These are phyloP conservation scores for Etia nguti DNA, from an alignment of 2,113 vertebrate genomes.

Conservation along the genomic window DNA sequence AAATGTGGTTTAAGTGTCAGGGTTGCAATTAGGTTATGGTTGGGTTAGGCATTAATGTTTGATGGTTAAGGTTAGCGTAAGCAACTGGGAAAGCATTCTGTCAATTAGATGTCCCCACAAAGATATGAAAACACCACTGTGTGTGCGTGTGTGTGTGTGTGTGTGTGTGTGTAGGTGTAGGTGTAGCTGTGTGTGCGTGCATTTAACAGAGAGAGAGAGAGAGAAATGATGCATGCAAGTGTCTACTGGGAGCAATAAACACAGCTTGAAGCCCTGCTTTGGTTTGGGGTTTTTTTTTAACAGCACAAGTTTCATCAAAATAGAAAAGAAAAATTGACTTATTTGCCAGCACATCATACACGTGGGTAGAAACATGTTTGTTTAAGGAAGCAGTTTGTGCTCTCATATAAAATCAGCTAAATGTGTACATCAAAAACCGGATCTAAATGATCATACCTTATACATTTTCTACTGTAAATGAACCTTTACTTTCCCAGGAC, in stretches of 20 bases:
- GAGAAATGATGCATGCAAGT: conserved; percentile 25
- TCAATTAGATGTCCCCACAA: not conserved
- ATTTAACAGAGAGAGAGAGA: not conserved
- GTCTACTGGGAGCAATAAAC: conserved; percentile 36
- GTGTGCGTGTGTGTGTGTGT: not conserved
- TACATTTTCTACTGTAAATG: not conserved
- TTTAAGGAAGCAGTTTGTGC: not conserved
- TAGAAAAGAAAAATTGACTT: not conserved
- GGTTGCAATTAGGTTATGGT: not conserved
- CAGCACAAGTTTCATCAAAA: conserved; percentile 21
- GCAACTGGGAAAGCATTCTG: not conserved
- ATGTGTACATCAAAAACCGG: not conserved
- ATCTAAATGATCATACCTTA: not conserved
- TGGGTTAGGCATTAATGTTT: not conserved
- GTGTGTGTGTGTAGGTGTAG: not conserved
- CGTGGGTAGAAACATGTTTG: not conserved
- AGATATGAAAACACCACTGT: not conserved
- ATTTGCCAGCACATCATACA: not conserved
- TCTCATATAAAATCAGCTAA: not conserved
- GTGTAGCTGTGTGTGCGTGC: not conserved
- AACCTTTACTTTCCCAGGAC: not conserved
- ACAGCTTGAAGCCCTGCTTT: not conserved
- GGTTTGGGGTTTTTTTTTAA: not conserved
- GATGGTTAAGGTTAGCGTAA: not conserved
- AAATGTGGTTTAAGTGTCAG: not conserved